Conservation (phyloP, 1,140 invertebrate species). For the Psix sp. region DNA sequence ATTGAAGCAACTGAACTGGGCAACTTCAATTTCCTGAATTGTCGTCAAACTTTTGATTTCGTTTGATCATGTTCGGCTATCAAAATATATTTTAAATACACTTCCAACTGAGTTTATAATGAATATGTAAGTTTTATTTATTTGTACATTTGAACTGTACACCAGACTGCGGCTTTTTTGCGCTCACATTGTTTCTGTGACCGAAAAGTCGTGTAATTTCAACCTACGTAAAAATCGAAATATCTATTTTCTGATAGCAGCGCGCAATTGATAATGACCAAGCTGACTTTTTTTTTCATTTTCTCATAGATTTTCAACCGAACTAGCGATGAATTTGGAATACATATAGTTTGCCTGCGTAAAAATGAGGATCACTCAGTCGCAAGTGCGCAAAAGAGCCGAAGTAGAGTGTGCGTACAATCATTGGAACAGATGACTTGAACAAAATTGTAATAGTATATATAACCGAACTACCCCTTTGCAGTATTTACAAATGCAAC, state of each 20-base stretch:
- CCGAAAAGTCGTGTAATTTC: no score
- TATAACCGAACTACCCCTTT: slow-evolving; percentile 6
- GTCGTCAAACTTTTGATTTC: background rate
- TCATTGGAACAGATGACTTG: slow-evolving; percentile 43
- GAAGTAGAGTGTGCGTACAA: slow-evolving; percentile 21
- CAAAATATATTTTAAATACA: slow-evolving; percentile 34
- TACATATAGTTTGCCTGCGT: no score
- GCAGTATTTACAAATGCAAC: slow-evolving; percentile 53
- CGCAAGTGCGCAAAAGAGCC: no score
- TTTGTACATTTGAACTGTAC: slow-evolving; percentile 53
- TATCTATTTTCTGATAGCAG: no score
- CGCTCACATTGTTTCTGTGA: no score
- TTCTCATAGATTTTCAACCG: no score
- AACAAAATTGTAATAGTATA: slow-evolving; percentile 3
- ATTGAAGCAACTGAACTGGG: background rate
- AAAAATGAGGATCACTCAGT: no score
- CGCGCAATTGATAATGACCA: no score
- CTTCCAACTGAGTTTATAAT: slow-evolving; percentile 25
- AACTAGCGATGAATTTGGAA: no score
- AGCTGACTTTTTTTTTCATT: no score
- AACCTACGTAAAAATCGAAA: no score
- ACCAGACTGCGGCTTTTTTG: no score
- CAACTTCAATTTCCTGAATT: background rate
- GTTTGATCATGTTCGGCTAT: background rate
- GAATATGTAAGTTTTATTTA: slow-evolving; percentile 25